These are phyloP conservation scores for Hozukius guyotensis DNA, from an alignment of 2,797 vertebrate genomes.

Conservation along the genomic window DNA sequence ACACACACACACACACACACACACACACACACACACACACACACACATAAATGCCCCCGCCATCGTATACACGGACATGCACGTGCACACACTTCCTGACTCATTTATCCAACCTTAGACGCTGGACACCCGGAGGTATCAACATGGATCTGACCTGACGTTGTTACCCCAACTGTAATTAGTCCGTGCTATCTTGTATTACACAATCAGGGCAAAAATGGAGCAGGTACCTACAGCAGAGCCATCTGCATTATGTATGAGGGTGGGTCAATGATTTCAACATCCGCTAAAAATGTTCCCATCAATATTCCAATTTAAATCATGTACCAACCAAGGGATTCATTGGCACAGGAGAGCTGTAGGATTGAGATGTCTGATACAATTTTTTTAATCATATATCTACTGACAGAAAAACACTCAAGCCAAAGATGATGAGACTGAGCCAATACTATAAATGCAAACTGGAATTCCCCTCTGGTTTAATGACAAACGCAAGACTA, in stretches of 20 bases:
- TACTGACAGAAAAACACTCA: constrained; percentile 2
- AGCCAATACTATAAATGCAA: background rate
- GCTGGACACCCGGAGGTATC: background rate
- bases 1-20: constrained; percentile 19
- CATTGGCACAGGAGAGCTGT: background rate
- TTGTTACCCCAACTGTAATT: constrained; percentile 16
- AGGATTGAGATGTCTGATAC: constrained; percentile 1
- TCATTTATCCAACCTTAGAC: constrained; percentile 23
- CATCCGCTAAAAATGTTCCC: constrained; percentile 7
- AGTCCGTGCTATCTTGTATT: background rate
- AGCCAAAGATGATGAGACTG: constrained; percentile 11
- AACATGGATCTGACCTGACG: background rate
- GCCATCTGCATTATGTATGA: constrained; percentile 11
- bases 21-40: constrained; percentile 13
- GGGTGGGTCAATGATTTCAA: constrained; percentile 25
- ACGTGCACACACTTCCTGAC: constrained; percentile 28
- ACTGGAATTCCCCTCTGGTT: background rate
- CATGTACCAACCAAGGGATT: constrained; percentile 7
- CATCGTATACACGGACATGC: constrained; percentile 29
- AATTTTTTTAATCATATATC: background rate
- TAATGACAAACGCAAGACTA: background rate
- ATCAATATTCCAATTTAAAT: constrained; percentile 32
- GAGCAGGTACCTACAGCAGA: constrained; percentile 13
- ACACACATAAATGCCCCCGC: constrained; percentile 19
- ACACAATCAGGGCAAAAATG: constrained; percentile 19